These are phyloP conservation scores for Lycodopsis pacificus DNA, from an alignment of 2,797 vertebrate species.

Conservation along the genomic window DNA sequence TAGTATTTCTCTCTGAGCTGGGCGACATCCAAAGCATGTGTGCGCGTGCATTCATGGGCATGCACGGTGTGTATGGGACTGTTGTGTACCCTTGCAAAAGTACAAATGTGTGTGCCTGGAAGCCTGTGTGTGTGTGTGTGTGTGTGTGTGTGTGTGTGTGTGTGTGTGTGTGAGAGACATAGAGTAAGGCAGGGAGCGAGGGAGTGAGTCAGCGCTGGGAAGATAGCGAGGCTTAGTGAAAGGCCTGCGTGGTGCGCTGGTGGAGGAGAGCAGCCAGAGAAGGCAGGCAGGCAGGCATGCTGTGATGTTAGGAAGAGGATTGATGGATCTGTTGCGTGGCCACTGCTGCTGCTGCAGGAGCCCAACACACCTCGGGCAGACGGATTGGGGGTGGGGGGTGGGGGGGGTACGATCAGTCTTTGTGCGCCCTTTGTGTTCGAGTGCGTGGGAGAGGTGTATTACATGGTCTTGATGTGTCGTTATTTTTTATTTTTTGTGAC, in stretches of 20 bases:
- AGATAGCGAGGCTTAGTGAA: constrained; percentile 72
- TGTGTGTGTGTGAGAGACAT: constrained; percentile 40
- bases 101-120: constrained; percentile 2
- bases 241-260: constrained; percentile 68
- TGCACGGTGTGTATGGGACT: constrained; percentile 49
- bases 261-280: constrained; percentile 68
- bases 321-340: constrained; percentile 75
- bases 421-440: constrained; percentile 62
- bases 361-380: constrained; percentile 73
- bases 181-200: constrained; percentile 53
- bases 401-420: constrained; percentile 65
- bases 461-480: constrained; percentile 61
- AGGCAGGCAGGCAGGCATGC: constrained; percentile 60
- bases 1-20: constrained; percentile 65
- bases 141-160: background rate
- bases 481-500: constrained; percentile 43
- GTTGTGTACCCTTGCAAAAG: constrained; percentile 37
- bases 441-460: constrained; percentile 74
- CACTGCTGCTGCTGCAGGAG: constrained; percentile 73
- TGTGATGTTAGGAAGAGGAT: constrained; percentile 74
- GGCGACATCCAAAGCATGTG: constrained; percentile 62
- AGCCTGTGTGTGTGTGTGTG: constrained; percentile 7
- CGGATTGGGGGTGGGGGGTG: constrained; percentile 65
- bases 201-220: constrained; percentile 69
- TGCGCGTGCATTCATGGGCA: constrained; percentile 40